These are phyloP conservation scores for Tetragonula clypearis DNA, from an alignment of 1,140 invertebrate species.

Conservation along the genomic window DNA sequence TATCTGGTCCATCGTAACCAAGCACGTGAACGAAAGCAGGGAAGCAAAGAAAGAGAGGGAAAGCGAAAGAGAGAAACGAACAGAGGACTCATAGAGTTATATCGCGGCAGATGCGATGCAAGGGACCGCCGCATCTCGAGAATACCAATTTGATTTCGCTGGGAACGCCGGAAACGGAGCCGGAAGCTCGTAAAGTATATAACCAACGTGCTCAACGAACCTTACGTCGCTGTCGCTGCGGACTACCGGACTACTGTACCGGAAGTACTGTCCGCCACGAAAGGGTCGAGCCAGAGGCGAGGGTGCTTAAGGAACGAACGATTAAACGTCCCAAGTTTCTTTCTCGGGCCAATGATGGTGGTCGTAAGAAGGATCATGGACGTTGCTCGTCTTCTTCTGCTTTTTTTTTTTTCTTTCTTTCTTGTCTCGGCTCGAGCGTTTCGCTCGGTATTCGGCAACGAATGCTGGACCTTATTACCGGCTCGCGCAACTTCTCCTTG, in stretches of 20 bases:
- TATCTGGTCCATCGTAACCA: constrained; percentile 54
- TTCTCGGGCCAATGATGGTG: neutral
- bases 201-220: constrained; percentile 64
- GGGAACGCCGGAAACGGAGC: constrained; percentile 51
- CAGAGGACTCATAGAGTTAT: constrained; percentile 73
- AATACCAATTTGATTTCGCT: constrained; percentile 77
- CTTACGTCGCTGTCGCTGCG: constrained; percentile 16
- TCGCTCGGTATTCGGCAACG: neutral
- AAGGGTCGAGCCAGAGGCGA: neutral
- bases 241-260: neutral
- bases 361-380: neutral
- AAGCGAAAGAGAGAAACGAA: constrained; percentile 1
- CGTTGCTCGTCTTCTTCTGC: neutral
- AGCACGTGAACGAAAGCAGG: neutral
- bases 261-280: neutral
- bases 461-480: neutral
- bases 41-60: constrained; percentile 40
- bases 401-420: too few relatives aligned
- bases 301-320: constrained; percentile 1
- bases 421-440: neutral
- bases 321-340: neutral
- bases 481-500: neutral
- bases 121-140: constrained; percentile 67
- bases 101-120: constrained; percentile 77
- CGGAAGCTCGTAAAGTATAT: constrained; percentile 62